Evolutionary conservation across 1,140 invertebrate species (phyloP), one percentile per base, ranked within the genome.

Genomic region (Meteorus sp.): DNA sequence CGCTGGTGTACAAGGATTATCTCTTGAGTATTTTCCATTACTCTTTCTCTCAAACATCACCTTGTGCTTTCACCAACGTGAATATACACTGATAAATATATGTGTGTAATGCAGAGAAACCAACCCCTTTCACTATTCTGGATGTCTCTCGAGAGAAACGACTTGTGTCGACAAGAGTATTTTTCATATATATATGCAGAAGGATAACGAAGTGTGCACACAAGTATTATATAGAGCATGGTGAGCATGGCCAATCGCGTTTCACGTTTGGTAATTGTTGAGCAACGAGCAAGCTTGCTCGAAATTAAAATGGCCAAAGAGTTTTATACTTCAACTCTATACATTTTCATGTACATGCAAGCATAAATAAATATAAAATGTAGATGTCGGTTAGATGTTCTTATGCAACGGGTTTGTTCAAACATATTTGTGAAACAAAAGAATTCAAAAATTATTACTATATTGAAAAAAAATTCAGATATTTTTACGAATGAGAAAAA

Each of bases 181-280:
- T n/a, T n/a, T n/a, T n/a, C n/a, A n/a, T n/a, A n/a, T n/a, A n/a
- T n/a, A n/a, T n/a, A n/a, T n/a, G 15, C 39, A 5, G 17, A 41
- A 54, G 51, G 35, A 54, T 54, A 54, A 54, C 51, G 51, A 54
- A 54, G 51, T 54, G 37, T n/a, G n/a, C n/a, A 35, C 37, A 41
- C 20, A 37, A 41, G n/a, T n/a, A n/a, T n/a, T n/a, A n/a, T n/a
- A n/a, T n/a, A 54, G 19, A 20, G 19, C n/a, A 22, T 1, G 9
- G 33, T 35, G 33, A n/a, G 13, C 9, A 13, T n/a, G 33, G 33
- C 31, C 20, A 19, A 19, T 33, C 27, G 17, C n/a, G n/a, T n/a
- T n/a, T 31, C 19, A 17, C 50, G 35, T 22, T 15, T 33, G 33
- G 51, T 54, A 54, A 54, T 54, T 54, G 35, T 23, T 20, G 43